A percentile compares a stretch with the other conserved stretches of the same genome.
phyloP scores from a whole-genome alignment of 2,888 invertebrate species.

The Amphipyra tragopoginis region DNA sequence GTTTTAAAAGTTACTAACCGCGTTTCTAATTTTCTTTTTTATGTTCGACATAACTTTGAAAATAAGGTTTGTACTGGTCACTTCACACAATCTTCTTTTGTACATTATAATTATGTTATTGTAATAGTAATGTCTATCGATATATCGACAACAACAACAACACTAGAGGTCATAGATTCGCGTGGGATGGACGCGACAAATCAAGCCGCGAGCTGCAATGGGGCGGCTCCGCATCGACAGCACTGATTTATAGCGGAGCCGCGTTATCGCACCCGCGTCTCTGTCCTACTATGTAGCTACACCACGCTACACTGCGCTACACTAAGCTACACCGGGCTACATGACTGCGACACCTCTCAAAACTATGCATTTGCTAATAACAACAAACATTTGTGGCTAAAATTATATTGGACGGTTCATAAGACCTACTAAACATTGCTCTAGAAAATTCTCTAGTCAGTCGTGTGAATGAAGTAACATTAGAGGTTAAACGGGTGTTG shows the following conservation, averaged over 20 bases:
- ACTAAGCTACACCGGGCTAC: background rate
- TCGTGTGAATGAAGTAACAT: background rate
- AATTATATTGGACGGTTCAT: too few relatives aligned
- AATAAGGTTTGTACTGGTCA: too few relatives aligned
- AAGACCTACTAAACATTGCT: background rate
- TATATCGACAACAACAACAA: slow-evolving; percentile 31
- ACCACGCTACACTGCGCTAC: slow-evolving; percentile 3
- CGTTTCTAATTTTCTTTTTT: too few relatives aligned
- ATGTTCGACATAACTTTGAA: too few relatives aligned
- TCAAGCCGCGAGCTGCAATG: slow-evolving; percentile 84
- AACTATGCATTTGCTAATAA: background rate
- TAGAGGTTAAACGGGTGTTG: background rate
- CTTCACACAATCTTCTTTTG: too few relatives aligned
- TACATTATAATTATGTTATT: too few relatives aligned
- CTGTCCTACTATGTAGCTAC: slow-evolving; percentile 19
- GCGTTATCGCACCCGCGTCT: slow-evolving; percentile 78
- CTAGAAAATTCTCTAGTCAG: background rate
- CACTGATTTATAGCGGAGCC: slow-evolving; percentile 85
- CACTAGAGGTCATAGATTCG: slow-evolving; percentile 70
- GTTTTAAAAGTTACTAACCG: too few relatives aligned
- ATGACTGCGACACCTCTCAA: background rate
- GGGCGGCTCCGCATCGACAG: slow-evolving; percentile 89
- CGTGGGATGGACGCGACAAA: slow-evolving; percentile 87
- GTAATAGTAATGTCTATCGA: slow-evolving; percentile 26
- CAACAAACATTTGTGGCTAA: background rate